Percentiles rank a stretch among this genome's conserved stretches.
Evolutionary conservation across 2,113 vertebrate species (phyloP).

Genomic region (Cyprinodon tularosa): DNA sequence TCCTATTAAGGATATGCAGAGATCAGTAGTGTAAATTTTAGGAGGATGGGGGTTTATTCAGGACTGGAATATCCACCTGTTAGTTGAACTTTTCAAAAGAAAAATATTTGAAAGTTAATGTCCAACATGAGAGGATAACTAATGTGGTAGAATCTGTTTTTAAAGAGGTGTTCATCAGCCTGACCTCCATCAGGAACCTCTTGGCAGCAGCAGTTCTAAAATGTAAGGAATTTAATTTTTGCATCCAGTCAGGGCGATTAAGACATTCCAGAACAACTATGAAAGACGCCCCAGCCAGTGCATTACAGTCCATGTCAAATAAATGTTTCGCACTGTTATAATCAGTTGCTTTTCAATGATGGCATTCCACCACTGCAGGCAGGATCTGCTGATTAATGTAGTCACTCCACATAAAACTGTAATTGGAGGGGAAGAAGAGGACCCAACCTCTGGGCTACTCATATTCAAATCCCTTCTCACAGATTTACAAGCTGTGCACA

Average conservation of each 20-base stretch:
- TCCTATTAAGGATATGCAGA: not conserved
- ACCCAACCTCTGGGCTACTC: not conserved
- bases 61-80: too few relatives aligned
- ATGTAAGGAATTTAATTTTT: slow-evolving; percentile 29
- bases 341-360: not conserved
- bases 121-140: not conserved
- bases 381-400: not conserved
- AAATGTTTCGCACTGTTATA: not conserved
- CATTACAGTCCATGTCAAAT: not conserved
- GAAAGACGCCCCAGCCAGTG: slow-evolving; percentile 10
- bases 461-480: not conserved
- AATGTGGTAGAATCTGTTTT: not conserved
- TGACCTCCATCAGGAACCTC: slow-evolving; percentile 47
- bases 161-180: slow-evolving; percentile 43
- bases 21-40: not conserved
- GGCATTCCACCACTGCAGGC: not conserved
- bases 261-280: slow-evolving; percentile 23
- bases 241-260: slow-evolving; percentile 40
- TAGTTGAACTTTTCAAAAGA: not conserved
- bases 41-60: too few relatives aligned
- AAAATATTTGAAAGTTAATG: not conserved
- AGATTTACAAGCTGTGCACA: not conserved
- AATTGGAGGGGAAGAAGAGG: not conserved
- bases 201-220: slow-evolving; percentile 33
- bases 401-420: not conserved